Evolutionary conservation across 2,888 invertebrate genomes (phyloP), one percentile per base, ranked within the genome.

Genomic region (Epistrophe eligans): DNA sequence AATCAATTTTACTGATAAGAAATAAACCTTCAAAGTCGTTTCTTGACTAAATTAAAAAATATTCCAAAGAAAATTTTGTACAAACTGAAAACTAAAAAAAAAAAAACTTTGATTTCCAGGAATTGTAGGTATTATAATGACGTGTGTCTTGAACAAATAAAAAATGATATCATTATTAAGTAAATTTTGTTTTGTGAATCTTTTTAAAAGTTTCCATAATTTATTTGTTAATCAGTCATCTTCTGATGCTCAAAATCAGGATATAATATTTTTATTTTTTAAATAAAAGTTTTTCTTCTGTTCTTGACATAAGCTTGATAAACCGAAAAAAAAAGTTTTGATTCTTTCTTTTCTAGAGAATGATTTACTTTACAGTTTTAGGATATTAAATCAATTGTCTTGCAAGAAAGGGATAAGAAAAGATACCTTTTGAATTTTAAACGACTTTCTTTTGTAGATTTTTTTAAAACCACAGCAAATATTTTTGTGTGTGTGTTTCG

Each of bases 371-470:
- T 38, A 72, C 35, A 79, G 62, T 55, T 72, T 57, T 9, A 64
- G 38, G 55, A 79, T 52, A 79, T 55, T 72, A 15, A 57, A 79
- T 77, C 77, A 71, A 77, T 71, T 62, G 19, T 52, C 38, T 67
- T 19, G n/a, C 32, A n/a, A 2, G 24, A 38, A 50, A 58, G 40
- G 50, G 52, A 55, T 55, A 55, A 55, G 8, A 40, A 70, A 17
- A 48, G 38, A 55, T 70, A 40, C 70, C 40, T 70, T 55, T 52
- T 38, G 19, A 35, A 19, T 55, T 24, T 19, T 9, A 52, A 73
- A 32, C 28, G 64, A 64, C 38, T 58, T 57, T 79, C 58, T 52
- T 66, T 74, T 60, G 38, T 52, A 19, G 10, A 11, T 3, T 60
- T 35, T n/a, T 52, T 43, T 17, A 32, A 71, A 50, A 58, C 45